These are phyloP conservation scores for Mohoua ochrocephala DNA, from an alignment of 2,113 vertebrate genomes.

Conservation along the genomic window DNA sequence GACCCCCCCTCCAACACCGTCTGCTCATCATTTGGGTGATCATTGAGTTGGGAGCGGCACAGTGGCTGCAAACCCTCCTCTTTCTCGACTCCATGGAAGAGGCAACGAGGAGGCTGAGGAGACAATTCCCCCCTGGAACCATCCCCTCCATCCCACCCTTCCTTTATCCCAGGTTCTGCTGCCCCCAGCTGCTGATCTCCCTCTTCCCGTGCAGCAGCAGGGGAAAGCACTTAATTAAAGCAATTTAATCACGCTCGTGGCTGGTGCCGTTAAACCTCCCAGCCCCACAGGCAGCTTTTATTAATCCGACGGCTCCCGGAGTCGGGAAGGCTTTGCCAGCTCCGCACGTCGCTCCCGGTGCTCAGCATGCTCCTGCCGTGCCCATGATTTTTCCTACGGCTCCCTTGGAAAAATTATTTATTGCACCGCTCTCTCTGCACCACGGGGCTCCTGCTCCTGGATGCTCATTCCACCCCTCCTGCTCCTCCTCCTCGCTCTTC, in stretches of 20 bases:
- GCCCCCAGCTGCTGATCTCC: not conserved
- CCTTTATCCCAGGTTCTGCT: not conserved
- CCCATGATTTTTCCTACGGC: not conserved
- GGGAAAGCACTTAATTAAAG: not conserved
- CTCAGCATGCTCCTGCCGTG: not conserved
- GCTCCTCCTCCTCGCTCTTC: not conserved
- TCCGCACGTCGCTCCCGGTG: not conserved
- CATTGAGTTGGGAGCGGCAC: fast-evolving
- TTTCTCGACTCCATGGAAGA: not conserved
- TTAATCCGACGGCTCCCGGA: not conserved
- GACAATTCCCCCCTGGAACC: fast-evolving
- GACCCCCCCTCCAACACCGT: fast-evolving
- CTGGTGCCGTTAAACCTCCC: not conserved
- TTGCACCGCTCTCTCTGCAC: not conserved
- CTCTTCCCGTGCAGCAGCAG: not conserved
- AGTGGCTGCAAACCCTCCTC: not conserved
- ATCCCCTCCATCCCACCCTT: not conserved
- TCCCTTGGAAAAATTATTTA: not conserved
- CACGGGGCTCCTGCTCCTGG: not conserved
- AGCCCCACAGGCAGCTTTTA: not conserved
- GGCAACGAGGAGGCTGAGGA: not conserved
- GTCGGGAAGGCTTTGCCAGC: not conserved
- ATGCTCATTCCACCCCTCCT: not conserved
- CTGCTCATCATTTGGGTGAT: not conserved
- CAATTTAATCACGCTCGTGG: not conserved